phyloP scores from a whole-genome alignment of 2,888 invertebrate species.

The Sphaerophoria rueppellii region DNA sequence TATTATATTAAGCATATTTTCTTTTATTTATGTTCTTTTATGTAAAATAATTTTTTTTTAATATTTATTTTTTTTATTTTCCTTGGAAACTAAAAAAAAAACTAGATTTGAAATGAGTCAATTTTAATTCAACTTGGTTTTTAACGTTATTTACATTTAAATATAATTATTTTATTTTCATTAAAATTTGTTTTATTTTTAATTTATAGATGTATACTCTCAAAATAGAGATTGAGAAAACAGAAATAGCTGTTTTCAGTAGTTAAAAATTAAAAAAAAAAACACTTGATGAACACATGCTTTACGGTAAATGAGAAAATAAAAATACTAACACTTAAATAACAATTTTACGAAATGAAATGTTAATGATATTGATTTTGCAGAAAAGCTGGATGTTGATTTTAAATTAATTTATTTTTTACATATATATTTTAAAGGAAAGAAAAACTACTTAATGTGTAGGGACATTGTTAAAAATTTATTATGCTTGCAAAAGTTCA shows the following conservation, averaged over 20 bases:
- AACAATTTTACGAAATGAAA: constrained; percentile 34
- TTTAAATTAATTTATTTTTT: constrained; percentile 65
- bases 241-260: constrained; percentile 33
- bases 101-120: constrained; percentile 58
- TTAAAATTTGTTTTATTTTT: constrained; percentile 77
- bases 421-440: constrained; percentile 16
- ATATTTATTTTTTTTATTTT: constrained; percentile 69
- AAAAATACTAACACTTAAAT: constrained; percentile 47
- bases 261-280: constrained; percentile 33
- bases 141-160: constrained; percentile 31
- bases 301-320: constrained; percentile 44
- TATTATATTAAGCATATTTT: constrained; percentile 28
- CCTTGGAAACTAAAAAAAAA: constrained; percentile 45
- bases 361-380: constrained; percentile 31
- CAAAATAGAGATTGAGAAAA: constrained; percentile 44
- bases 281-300: constrained; percentile 58
- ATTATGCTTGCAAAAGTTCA: constrained; percentile 40
- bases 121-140: constrained; percentile 53
- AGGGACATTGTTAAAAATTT: constrained; percentile 46
- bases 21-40: constrained; percentile 59
- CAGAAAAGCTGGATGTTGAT: constrained; percentile 66
- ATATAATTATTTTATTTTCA: constrained; percentile 74
- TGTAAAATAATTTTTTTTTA: constrained; percentile 68
- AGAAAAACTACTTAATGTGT: constrained; percentile 30
- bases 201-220: constrained; percentile 74